These are phyloP conservation scores for Stylophora pistillata DNA, from an alignment of 64 coral and sea anemone genomes.

Conservation along the genomic window DNA sequence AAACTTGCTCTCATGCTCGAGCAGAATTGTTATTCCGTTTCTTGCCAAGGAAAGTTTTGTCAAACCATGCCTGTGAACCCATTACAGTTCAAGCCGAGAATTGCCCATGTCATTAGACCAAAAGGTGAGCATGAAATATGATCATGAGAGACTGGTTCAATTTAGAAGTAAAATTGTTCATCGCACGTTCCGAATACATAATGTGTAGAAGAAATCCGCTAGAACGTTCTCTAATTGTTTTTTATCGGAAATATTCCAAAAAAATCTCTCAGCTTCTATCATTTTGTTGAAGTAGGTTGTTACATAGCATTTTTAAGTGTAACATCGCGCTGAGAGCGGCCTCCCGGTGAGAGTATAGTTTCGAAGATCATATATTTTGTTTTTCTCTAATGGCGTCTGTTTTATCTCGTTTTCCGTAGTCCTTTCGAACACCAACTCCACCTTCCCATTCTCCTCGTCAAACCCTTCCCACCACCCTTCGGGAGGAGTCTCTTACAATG, in stretches of 20 bases:
- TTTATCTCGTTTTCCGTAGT: background rate
- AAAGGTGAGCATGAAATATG: conserved; percentile 14
- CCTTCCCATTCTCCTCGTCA: background rate
- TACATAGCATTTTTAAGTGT: too few species aligned
- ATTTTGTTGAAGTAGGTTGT: too few species aligned
- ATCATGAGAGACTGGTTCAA: too few species aligned
- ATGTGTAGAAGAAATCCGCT: too few species aligned
- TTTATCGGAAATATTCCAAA: too few species aligned
- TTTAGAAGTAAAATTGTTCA: too few species aligned
- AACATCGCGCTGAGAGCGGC: too few species aligned
- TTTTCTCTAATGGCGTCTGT: background rate
- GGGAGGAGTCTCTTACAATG: conserved; percentile 99
- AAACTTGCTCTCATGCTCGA: conserved; percentile 49
- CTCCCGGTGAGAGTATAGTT: too few species aligned
- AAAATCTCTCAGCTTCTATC: too few species aligned
- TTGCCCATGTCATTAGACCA: conserved; percentile 53
- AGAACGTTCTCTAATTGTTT: too few species aligned
- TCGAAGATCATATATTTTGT: too few species aligned
- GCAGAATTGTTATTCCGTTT: conserved; percentile 48
- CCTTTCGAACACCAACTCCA: background rate
- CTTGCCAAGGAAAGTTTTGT: conserved; percentile 54
- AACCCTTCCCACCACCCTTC: conserved; percentile 43
- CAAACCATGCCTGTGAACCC: conserved; percentile 44
- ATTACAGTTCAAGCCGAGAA: conserved; percentile 18
- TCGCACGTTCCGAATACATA: too few species aligned